These are phyloP conservation scores for Atta cephalotes DNA, from an alignment of 1,140 invertebrate genomes.

Conservation along the genomic window DNA sequence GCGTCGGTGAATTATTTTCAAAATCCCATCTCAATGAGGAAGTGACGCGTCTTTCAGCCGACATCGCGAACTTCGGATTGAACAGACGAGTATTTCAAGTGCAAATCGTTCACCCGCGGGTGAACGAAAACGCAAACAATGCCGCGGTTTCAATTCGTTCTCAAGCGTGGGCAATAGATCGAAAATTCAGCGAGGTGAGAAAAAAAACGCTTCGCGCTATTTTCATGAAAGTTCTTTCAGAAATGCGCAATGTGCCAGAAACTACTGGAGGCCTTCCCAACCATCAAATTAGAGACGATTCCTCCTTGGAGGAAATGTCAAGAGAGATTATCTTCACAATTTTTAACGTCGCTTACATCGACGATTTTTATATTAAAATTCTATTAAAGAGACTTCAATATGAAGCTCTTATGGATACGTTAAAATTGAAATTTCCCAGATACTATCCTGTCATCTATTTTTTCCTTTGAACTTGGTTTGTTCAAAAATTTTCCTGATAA, in stretches of 20 bases:
- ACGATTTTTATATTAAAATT: background rate
- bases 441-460: background rate
- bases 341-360: background rate
- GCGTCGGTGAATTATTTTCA: constrained; percentile 19
- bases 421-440: background rate
- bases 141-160: constrained; percentile 20
- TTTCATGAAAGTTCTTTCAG: background rate
- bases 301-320: background rate
- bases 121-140: constrained; percentile 7
- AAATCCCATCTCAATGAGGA: background rate
- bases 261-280: background rate
- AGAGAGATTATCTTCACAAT: background rate
- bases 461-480: background rate
- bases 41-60: constrained; percentile 8
- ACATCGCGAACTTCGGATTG: background rate
- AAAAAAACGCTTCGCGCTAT: constrained; percentile 11
- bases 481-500: background rate
- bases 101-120: constrained; percentile 11
- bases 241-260: background rate
- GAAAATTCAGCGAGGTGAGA: background rate
- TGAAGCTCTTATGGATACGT: background rate
- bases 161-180: constrained; percentile 6
- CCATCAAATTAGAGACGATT: background rate
- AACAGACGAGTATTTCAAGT: constrained; percentile 17
- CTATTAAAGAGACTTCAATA: background rate